Base-by-base conservation (phyloP, 2,888 invertebrate genomes). In the Patella ulyssiponensis region DNA sequence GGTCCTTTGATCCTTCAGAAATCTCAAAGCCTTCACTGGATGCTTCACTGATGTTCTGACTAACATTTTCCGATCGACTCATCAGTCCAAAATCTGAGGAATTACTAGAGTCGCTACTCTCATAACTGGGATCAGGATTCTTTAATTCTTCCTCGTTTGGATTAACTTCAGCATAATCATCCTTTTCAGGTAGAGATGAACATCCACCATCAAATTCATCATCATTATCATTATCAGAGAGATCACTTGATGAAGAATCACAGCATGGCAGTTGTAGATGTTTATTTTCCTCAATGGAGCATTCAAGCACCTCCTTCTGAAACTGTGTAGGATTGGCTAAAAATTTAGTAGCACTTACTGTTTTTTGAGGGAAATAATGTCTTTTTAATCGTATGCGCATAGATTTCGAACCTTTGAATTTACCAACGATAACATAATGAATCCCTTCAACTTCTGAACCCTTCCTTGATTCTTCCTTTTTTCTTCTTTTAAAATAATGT, bases 391-490 rank as follows among this genome's bases (percentile, higher is more conserved):
- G 82, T 23, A 89, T 88, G 72, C 83, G 78, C 88, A 89, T 87
- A 71, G 84, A 81, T 74, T 82, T 85, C 76, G 84, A 81, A 44
- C 88, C 88, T 83, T 86, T 88, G 76, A 89, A 88, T 77, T 84
- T 87, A 15, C 86, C 86, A 15, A 82, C 82, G 9, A 88, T 85
- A 77, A 88, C 85, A 74, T 87, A 88, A 80, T 88, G 86, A 15
- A 84, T 73, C 4, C 83, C 82, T 73, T 80, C 81, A 12, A n/a
- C 12, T 44, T 71, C 52, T 71, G 12, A 3, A 52, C n/a, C 20
- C 73, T 75, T 74, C 23, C 51, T 73, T n/a, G 75, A 69, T 54
- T 70, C 23, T 33, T 64, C 54, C 11, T 17, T 52, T 3, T 73
- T 69, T 23, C 73, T 77, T 15, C 73, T 52, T 69, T 74, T 76